Percentiles rank a stretch among this genome's conserved stretches.
Conservation (phyloP, 2,113 vertebrate genomes). For the Cygnus atratus region DNA sequence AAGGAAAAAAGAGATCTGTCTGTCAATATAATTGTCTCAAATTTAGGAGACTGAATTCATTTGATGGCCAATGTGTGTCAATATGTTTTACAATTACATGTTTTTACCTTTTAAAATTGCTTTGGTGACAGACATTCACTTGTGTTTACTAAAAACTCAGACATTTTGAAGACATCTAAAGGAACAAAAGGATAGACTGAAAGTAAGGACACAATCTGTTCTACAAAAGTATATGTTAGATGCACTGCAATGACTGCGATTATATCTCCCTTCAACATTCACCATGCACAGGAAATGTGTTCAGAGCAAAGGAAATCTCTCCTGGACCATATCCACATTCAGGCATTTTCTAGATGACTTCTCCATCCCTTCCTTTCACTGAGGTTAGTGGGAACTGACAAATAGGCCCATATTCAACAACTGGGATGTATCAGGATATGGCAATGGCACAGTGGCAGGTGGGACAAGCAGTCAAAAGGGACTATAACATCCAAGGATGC, state of each 20-base stretch:
- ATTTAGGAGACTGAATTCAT: not conserved
- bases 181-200: not conserved
- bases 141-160: not conserved
- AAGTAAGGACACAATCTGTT: not conserved
- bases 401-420: not conserved
- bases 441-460: not conserved
- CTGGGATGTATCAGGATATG: not conserved
- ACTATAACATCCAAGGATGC: not conserved
- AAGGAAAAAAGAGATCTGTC: not conserved
- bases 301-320: not conserved
- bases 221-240: not conserved
- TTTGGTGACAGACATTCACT: not conserved
- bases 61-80: not conserved
- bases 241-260: not conserved
- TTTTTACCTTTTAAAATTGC: not conserved
- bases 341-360: not conserved
- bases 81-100: not conserved
- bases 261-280: not conserved
- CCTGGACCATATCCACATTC: too few species aligned
- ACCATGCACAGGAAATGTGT: not conserved
- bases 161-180: not conserved
- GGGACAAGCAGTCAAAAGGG: not conserved
- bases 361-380: not conserved
- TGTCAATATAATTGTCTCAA: too few species aligned
- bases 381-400: not conserved